phyloP scores from a whole-genome alignment of 2,888 invertebrate species.

The Opisthograptis luteolata region DNA sequence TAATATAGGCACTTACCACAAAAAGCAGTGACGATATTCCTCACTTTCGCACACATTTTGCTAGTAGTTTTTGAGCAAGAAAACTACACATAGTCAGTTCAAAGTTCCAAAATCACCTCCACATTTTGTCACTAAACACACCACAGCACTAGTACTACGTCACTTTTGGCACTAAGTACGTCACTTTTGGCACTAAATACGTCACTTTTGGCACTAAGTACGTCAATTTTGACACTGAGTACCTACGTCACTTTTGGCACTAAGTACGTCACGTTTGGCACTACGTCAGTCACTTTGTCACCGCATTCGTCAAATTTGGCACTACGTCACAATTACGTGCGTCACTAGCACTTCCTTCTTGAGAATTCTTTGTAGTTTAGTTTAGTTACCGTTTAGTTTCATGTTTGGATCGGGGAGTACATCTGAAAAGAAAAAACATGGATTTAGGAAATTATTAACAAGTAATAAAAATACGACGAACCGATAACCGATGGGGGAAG shows the following conservation, averaged over 20 bases:
- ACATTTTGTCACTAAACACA: constrained; percentile 50
- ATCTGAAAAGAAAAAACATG: no score
- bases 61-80: constrained; percentile 42
- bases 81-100: constrained; percentile 58
- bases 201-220: constrained; percentile 22
- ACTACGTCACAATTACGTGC: neutral
- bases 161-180: constrained; percentile 21
- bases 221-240: constrained; percentile 25
- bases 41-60: constrained; percentile 72
- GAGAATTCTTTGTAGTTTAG: neutral
- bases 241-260: constrained; percentile 32
- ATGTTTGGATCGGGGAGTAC: neutral
- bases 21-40: constrained; percentile 53
- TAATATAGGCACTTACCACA: constrained; percentile 79
- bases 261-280: constrained; percentile 31
- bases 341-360: neutral
- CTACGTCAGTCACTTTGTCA: constrained; percentile 27
- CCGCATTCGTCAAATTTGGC: neutral
- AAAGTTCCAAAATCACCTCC: constrained; percentile 55
- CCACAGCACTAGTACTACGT: constrained; percentile 36
- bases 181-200: constrained; percentile 15
- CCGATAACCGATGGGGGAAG: no score
- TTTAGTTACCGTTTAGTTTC: neutral
- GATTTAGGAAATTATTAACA: no score
- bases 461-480: no score